These are phyloP conservation scores for Thalassophryne amazonica DNA, from an alignment of 2,797 vertebrate genomes.

Conservation along the genomic window DNA sequence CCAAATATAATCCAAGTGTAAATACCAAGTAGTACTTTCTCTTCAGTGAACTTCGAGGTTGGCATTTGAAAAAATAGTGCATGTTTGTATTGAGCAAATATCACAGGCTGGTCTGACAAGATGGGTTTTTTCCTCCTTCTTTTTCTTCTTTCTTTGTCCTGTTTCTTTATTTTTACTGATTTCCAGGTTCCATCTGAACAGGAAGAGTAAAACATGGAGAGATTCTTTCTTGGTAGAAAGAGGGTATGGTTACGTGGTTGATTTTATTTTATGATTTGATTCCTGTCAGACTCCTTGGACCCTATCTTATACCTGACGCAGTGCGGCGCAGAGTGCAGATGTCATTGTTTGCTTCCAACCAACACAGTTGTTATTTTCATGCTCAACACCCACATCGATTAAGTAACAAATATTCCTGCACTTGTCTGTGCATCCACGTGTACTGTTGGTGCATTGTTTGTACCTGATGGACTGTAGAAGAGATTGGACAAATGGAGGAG, in stretches of 20 bases:
- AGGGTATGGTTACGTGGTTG: slow-evolving; percentile 82
- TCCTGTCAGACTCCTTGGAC: slow-evolving; percentile 9
- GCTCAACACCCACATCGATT: too few relatives aligned
- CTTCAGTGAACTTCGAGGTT: slow-evolving; percentile 2
- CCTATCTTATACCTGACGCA: too few relatives aligned
- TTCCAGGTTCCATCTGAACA: slow-evolving; percentile 90
- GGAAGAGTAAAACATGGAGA: slow-evolving; percentile 89
- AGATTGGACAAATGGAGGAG: too few relatives aligned
- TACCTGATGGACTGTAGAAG: too few relatives aligned
- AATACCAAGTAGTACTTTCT: not conserved
- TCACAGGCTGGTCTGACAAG: slow-evolving; percentile 5
- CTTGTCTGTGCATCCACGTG: too few relatives aligned
- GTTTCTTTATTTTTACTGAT: slow-evolving; percentile 1
- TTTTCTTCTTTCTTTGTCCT: too few relatives aligned
- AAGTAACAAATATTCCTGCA: too few relatives aligned
- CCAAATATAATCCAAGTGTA: slow-evolving; percentile 10
- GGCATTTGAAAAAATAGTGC: slow-evolving; percentile 30
- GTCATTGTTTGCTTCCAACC: too few relatives aligned
- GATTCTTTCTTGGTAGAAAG: slow-evolving; percentile 96
- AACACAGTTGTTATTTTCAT: too few relatives aligned
- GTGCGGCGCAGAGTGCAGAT: too few relatives aligned
- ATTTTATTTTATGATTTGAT: slow-evolving; percentile 29
- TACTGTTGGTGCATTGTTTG: too few relatives aligned
- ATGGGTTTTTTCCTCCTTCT: too few relatives aligned
- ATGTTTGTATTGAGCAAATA: slow-evolving; percentile 30